Conservation (phyloP, 1,140 invertebrate species). For the Bicyclus anynana region DNA sequence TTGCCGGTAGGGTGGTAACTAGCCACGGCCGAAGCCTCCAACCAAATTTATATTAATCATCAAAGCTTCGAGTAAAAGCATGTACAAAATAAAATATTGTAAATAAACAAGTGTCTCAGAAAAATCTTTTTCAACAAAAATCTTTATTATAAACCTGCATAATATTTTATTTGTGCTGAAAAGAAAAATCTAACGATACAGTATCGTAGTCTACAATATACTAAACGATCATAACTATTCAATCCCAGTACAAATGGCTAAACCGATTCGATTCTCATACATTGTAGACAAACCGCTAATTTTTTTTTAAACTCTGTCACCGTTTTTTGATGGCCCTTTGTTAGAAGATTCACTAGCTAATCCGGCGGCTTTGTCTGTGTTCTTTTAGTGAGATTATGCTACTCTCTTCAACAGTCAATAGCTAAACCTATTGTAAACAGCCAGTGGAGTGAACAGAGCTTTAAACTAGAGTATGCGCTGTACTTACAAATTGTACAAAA, state of each 20-base stretch:
- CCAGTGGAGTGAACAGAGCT: no score
- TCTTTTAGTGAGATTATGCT: conserved; percentile 8
- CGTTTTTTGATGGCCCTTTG: conserved; percentile 14
- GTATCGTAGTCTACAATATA: background rate
- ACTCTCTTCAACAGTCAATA: conserved; percentile 34
- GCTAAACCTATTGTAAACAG: conserved; percentile 18
- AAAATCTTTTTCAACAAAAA: no score
- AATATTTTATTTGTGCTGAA: background rate
- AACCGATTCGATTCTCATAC: conserved; percentile 35
- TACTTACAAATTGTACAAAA: no score
- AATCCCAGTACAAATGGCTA: conserved; percentile 21
- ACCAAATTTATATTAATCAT: no score
- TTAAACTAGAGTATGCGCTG: no score
- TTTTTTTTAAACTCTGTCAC: conserved; percentile 28
- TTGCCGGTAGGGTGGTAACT: no score
- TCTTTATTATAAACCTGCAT: no score
- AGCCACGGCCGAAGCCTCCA: no score
- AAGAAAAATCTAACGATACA: background rate
- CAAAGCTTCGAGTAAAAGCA: no score
- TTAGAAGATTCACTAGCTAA: conserved; percentile 25
- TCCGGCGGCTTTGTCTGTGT: conserved; percentile 8
- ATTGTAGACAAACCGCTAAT: conserved; percentile 42
- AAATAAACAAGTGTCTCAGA: no score
- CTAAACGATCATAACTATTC: conserved; percentile 28
- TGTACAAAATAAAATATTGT: no score